These are phyloP conservation scores for Diphyllodes magnificus DNA, from an alignment of 2,113 vertebrate genomes.

Conservation along the genomic window DNA sequence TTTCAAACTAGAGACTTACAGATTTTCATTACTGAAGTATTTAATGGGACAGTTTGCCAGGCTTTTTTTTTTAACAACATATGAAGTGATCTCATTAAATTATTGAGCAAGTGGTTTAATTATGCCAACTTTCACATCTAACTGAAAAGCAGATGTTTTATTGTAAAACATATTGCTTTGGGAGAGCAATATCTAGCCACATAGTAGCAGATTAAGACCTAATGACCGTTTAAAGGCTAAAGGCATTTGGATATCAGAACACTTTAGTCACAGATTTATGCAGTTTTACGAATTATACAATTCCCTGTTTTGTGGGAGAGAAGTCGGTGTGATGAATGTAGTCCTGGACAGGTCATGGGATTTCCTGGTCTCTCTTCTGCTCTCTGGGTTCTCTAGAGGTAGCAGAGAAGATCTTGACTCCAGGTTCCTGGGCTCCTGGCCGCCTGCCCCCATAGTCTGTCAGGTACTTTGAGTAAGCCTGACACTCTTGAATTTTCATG, in stretches of 20 bases:
- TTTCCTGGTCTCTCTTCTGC: neutral
- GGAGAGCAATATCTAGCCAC: neutral
- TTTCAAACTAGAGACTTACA: neutral
- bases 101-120: constrained; percentile 52
- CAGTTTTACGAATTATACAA: neutral
- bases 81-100: constrained; percentile 40
- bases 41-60: neutral
- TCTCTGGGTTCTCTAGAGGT: neutral
- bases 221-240: neutral
- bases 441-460: fast-evolving
- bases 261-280: neutral
- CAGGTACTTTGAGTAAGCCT: neutral
- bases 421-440: neutral
- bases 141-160: neutral
- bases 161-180: neutral
- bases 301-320: neutral
- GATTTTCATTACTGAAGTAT: neutral
- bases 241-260: neutral
- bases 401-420: neutral
- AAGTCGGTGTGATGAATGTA: neutral
- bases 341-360: neutral
- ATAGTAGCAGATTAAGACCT: neutral
- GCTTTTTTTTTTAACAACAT: neutral
- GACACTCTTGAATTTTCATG: neutral
- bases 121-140: constrained; percentile 4